These are phyloP conservation scores for Chrysemys picta DNA, from an alignment of 2,113 vertebrate genomes.

Conservation along the genomic window DNA sequence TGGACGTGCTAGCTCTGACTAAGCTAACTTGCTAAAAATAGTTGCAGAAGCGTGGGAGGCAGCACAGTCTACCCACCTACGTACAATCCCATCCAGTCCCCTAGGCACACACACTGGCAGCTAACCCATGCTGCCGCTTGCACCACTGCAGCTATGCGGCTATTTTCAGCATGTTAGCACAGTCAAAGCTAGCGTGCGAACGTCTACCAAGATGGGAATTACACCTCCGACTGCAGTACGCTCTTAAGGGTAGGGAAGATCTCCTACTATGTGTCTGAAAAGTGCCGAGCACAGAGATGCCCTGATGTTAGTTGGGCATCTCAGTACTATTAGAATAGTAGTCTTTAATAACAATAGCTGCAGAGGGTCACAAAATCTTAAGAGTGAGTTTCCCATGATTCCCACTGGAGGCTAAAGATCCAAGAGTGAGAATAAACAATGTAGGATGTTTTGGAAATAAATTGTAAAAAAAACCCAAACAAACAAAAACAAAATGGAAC, in stretches of 20 bases:
- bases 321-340: background rate
- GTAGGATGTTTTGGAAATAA: background rate
- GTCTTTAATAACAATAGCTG: background rate
- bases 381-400: background rate
- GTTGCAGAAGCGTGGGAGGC: background rate
- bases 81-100: background rate
- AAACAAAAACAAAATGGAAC: too few relatives aligned
- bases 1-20: background rate
- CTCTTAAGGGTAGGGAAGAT: background rate
- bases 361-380: background rate
- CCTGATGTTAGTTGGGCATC: background rate
- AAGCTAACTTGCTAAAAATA: background rate
- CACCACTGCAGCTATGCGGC: too few relatives aligned
- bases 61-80: background rate
- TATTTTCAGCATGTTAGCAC: background rate
- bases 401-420: background rate
- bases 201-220: background rate
- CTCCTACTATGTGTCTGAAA: rapidly evolving
- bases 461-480: rapidly evolving
- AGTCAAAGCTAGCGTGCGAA: too few relatives aligned
- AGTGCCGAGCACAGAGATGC: background rate
- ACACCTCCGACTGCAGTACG: background rate
- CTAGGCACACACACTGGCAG: background rate
- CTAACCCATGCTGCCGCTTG: background rate
- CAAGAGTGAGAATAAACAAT: background rate